Percentiles rank a stretch among this genome's conserved stretches.
These are phyloP conservation scores for Irena cyanogastra DNA, from an alignment of 2,113 vertebrate genomes.

Conservation along the genomic window DNA sequence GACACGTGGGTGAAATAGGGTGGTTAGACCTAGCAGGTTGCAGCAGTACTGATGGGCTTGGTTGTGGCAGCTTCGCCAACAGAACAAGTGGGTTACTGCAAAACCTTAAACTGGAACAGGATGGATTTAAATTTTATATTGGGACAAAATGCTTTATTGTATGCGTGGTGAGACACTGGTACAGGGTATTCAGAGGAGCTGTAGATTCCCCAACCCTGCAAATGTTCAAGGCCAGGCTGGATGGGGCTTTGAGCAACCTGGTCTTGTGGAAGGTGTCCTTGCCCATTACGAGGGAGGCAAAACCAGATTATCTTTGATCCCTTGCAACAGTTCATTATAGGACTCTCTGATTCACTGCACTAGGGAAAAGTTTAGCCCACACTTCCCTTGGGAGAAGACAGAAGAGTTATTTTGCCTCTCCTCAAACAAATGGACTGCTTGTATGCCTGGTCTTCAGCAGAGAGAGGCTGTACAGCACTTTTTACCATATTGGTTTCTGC, in stretches of 20 bases:
- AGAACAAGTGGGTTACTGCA: not conserved
- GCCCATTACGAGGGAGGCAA: not conserved
- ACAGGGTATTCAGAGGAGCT: not conserved
- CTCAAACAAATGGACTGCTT: not conserved
- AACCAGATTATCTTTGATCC: not conserved
- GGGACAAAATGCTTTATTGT: not conserved
- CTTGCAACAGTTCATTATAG: not conserved
- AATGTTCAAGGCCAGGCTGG: not conserved
- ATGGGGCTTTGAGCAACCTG: not conserved
- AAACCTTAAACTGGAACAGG: not conserved
- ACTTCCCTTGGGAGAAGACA: not conserved
- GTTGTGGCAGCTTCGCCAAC: not conserved
- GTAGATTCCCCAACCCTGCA: not conserved
- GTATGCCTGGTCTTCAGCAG: not conserved
- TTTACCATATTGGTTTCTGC: not conserved
- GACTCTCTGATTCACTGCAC: not conserved
- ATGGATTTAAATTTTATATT: too few species aligned
- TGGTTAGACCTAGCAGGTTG: not conserved
- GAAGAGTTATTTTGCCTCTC: not conserved
- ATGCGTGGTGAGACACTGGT: not conserved
- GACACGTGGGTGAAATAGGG: not conserved
- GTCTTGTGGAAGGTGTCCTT: not conserved
- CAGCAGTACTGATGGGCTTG: not conserved
- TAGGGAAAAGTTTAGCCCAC: not conserved
- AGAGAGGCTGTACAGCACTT: not conserved